Conservation (phyloP, 2,797 vertebrate genomes). For the Holocentrus rufus region DNA sequence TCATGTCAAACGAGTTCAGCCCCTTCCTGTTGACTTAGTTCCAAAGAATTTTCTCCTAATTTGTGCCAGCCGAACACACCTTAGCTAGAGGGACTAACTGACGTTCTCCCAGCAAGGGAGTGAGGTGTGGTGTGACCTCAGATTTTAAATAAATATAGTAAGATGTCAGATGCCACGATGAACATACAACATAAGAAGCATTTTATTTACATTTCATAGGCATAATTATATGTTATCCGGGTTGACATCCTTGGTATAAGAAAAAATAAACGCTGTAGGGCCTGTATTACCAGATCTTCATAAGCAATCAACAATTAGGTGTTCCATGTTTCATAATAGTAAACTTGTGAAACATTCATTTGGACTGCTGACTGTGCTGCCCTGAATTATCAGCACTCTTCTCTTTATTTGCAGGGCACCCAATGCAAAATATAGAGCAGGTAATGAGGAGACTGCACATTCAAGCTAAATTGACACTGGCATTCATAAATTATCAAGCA, state of each 20-base stretch:
- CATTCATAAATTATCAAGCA: background rate
- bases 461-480: slow-evolving; percentile 4
- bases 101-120: too few relatives aligned
- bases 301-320: background rate
- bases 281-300: background rate
- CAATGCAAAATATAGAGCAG: background rate
- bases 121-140: too few relatives aligned
- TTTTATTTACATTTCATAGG: too few relatives aligned
- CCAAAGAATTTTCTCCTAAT: background rate
- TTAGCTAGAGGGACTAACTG: background rate
- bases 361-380: too few relatives aligned
- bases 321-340: background rate
- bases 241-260: too few relatives aligned
- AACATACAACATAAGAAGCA: too few relatives aligned
- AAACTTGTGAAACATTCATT: too few relatives aligned
- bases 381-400: too few relatives aligned
- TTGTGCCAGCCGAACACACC: slow-evolving; percentile 3
- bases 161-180: too few relatives aligned
- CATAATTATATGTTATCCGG: too few relatives aligned
- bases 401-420: background rate
- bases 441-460: background rate
- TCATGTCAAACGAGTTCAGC: background rate
- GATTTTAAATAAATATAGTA: too few relatives aligned
- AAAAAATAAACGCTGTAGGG: background rate
- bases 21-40: background rate